phyloP scores from a whole-genome alignment of 1,140 invertebrate species.

The Gryon sp. region DNA sequence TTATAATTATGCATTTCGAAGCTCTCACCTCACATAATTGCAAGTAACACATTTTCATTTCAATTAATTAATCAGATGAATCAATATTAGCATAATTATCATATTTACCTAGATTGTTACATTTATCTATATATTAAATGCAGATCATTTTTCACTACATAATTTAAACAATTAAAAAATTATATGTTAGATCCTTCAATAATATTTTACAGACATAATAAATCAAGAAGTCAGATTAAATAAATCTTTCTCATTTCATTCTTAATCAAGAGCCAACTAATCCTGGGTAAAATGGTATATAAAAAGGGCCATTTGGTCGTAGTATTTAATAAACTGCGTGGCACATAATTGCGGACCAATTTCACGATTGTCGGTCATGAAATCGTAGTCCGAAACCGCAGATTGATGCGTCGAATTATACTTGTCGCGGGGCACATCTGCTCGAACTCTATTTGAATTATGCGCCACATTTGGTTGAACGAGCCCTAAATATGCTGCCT shows the following conservation, averaged over 20 bases:
- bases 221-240: neutral
- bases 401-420: slow-evolving; percentile 78
- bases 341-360: slow-evolving; percentile 51
- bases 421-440: slow-evolving; percentile 71
- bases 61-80: too few relatives aligned
- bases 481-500: slow-evolving; percentile 53
- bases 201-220: too few relatives aligned
- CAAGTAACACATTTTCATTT: too few relatives aligned
- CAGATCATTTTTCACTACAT: too few relatives aligned
- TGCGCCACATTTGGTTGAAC: slow-evolving; percentile 75
- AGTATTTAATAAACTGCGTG: slow-evolving; percentile 59
- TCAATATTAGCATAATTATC: too few relatives aligned
- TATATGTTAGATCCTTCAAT: too few relatives aligned
- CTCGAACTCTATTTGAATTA: slow-evolving; percentile 73
- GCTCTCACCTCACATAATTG: too few relatives aligned
- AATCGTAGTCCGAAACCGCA: slow-evolving; percentile 71
- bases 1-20: too few relatives aligned
- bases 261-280: slow-evolving; percentile 21
- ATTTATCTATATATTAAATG: too few relatives aligned
- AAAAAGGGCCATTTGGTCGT: slow-evolving; percentile 38
- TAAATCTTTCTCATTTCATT: neutral
- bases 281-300: slow-evolving; percentile 26
- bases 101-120: too few relatives aligned
- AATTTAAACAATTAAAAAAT: too few relatives aligned
- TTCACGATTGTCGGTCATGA: slow-evolving; percentile 66